Conservation (phyloP, 2,797 vertebrate genomes). For the Argya squamiceps region DNA sequence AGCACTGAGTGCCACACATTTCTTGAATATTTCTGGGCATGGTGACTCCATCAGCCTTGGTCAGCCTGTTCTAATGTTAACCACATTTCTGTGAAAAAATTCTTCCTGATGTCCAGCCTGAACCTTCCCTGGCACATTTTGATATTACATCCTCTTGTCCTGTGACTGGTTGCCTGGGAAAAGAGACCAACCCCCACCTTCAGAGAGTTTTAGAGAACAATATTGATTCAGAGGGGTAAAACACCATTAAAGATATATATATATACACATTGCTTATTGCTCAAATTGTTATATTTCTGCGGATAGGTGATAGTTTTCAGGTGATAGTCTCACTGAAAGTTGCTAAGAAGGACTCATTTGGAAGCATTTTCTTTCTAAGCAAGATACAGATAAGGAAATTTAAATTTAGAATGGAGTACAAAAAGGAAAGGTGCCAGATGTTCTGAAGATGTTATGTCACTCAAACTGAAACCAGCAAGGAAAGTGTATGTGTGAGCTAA, state of each 20-base stretch:
- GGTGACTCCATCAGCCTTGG: background rate
- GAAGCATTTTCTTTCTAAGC: background rate
- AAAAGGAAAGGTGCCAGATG: background rate
- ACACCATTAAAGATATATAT: background rate
- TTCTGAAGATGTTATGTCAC: background rate
- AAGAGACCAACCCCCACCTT: background rate
- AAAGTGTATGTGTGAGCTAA: background rate
- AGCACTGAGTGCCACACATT: background rate
- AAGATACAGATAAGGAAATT: background rate
- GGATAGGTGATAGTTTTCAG: background rate
- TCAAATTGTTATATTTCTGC: background rate
- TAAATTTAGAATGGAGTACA: background rate
- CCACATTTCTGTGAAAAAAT: background rate
- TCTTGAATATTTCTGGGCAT: background rate
- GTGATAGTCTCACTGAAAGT: background rate
- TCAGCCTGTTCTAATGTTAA: background rate
- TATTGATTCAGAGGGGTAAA: background rate
- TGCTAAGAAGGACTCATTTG: background rate
- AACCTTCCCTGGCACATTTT: background rate
- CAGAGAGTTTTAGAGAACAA: background rate
- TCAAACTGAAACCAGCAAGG: background rate
- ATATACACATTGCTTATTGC: background rate
- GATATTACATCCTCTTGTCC: background rate
- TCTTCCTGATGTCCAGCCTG: background rate
- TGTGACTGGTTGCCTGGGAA: background rate